Evolutionary conservation across 2,797 vertebrate genomes (phyloP).

Genomic region (Danio choprae): DNA sequence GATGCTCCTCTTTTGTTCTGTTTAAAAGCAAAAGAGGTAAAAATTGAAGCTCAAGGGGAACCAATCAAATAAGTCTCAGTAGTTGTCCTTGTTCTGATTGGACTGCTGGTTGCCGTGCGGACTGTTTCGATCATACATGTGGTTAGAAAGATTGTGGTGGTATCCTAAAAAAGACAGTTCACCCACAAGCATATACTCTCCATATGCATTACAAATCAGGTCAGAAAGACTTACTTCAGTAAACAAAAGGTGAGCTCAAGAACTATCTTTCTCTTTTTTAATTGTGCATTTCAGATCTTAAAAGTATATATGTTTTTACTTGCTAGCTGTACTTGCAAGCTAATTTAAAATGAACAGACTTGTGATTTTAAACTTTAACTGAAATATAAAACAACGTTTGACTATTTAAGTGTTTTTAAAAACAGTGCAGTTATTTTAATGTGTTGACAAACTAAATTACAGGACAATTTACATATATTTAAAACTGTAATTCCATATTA

Average conservation of each 20-base stretch:
- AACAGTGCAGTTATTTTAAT: too few relatives aligned
- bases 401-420: too few relatives aligned
- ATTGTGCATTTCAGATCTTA: too few relatives aligned
- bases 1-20: conserved; percentile 69
- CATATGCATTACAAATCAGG: neutral
- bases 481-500: too few relatives aligned
- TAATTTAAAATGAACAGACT: too few relatives aligned
- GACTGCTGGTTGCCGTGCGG: conserved; percentile 20
- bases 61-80: conserved; percentile 63
- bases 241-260: neutral
- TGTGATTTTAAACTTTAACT: too few relatives aligned
- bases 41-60: conserved; percentile 73
- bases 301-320: too few relatives aligned
- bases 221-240: neutral
- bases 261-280: too few relatives aligned
- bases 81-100: conserved; percentile 37
- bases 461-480: too few relatives aligned
- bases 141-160: neutral
- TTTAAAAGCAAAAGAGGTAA: conserved; percentile 64
- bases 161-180: neutral
- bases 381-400: too few relatives aligned
- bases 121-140: conserved; percentile 16
- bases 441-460: too few relatives aligned
- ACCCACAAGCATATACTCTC: neutral
- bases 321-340: too few relatives aligned